Percentiles rank a stretch among this genome's conserved stretches.
Evolutionary conservation across 2,797 vertebrate species (phyloP).

Genomic region (Pyrocephalus nanus): DNA sequence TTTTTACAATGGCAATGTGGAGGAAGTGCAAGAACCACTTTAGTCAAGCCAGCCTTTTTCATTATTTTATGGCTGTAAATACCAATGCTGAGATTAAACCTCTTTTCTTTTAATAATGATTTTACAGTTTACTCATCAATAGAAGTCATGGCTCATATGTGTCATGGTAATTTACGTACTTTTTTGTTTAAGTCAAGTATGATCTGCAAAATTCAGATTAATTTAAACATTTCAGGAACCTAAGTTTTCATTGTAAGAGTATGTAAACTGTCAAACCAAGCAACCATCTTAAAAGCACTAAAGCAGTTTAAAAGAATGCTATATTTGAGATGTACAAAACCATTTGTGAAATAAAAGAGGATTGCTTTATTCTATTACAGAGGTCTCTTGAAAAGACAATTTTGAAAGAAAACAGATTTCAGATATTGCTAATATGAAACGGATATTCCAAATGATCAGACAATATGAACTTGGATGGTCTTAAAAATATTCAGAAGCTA

Average conservation of each 20-base stretch:
- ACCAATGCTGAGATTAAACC: not conserved
- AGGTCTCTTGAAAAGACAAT: not conserved
- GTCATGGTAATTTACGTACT: not conserved
- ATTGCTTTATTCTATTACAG: not conserved
- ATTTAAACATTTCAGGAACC: not conserved
- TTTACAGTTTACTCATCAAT: not conserved
- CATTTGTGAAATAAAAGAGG: not conserved
- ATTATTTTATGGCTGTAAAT: not conserved
- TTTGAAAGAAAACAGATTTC: not conserved
- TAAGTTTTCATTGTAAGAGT: not conserved
- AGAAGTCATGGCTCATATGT: not conserved
- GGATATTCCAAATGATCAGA: not conserved
- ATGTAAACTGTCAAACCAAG: conserved; percentile 54
- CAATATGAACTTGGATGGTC: not conserved
- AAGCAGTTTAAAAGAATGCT: conserved; percentile 26
- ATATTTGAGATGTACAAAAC: conserved; percentile 48
- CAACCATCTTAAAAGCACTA: conserved; percentile 30
- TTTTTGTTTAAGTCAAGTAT: not conserved
- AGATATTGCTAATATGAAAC: not conserved
- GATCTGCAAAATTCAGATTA: not conserved
- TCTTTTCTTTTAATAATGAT: not conserved
- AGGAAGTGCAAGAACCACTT: not conserved
- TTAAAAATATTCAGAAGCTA: not conserved
- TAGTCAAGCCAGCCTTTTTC: not conserved
- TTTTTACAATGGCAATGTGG: not conserved